phyloP scores from a whole-genome alignment of 2,797 vertebrate genomes.

The Dromococcyx pavoninus region DNA sequence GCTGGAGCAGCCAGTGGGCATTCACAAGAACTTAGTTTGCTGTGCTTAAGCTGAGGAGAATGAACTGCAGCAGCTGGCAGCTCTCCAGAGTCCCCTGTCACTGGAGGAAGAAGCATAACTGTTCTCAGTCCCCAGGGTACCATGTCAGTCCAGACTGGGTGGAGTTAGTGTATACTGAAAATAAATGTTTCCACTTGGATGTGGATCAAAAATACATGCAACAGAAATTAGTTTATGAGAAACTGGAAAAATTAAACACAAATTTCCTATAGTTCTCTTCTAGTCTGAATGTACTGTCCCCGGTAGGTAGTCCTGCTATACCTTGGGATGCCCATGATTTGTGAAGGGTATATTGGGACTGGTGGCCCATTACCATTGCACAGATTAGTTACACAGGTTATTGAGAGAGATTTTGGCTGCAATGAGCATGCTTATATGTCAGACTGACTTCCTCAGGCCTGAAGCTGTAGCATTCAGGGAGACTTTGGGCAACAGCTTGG shows the following conservation, averaged over 20 bases:
- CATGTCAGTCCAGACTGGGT: background rate
- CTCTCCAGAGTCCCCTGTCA: background rate
- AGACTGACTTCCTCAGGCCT: background rate
- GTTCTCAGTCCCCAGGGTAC: background rate
- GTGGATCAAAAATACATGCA: background rate
- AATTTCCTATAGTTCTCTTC: background rate
- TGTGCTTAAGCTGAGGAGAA: background rate
- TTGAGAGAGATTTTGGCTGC: background rate
- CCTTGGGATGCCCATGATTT: accelerated
- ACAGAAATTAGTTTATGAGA: background rate
- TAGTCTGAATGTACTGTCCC: background rate
- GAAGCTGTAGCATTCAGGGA: background rate
- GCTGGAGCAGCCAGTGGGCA: background rate
- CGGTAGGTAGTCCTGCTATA: accelerated
- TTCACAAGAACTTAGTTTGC: background rate
- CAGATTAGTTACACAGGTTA: background rate
- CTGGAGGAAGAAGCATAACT: background rate
- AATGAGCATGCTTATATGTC: background rate
- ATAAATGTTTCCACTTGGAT: background rate
- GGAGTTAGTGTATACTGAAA: background rate
- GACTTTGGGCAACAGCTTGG: background rate
- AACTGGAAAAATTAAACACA: background rate
- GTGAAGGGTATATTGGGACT: background rate
- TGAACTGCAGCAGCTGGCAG: background rate
- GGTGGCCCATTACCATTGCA: background rate